phyloP scores from a whole-genome alignment of 2,113 vertebrate genomes.

The Gadus macrocephalus region DNA sequence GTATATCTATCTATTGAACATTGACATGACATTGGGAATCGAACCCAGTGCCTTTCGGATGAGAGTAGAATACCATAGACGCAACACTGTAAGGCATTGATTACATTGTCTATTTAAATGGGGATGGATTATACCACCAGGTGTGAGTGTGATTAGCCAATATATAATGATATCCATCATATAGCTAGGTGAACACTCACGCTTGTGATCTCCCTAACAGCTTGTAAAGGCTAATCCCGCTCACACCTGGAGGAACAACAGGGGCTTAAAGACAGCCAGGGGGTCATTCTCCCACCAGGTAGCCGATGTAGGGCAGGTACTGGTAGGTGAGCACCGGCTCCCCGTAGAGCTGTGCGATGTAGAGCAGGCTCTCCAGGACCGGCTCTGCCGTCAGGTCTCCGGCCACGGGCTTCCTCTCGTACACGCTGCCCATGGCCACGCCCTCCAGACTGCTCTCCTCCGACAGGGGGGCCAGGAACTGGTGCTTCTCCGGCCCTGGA shows the following conservation, averaged over 20 bases:
- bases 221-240: no score
- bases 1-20: no score
- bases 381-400: constrained; percentile 87
- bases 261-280: no score
- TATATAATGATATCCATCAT: no score
- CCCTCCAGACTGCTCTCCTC: constrained; percentile 76
- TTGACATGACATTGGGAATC: no score
- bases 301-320: constrained; percentile 96
- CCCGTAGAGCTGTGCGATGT: constrained; percentile 91
- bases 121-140: no score
- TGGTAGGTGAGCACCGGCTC: constrained; percentile 97
- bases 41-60: not conserved
- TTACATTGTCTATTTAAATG: no score
- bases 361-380: constrained; percentile 88
- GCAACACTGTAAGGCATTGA: no score
- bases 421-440: constrained; percentile 81
- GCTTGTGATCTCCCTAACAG: no score
- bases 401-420: constrained; percentile 84
- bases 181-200: no score
- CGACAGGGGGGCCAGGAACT: constrained; percentile 72
- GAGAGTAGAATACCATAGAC: no score
- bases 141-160: not conserved
- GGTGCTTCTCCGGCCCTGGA: constrained; percentile 81
- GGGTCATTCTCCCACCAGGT: constrained; percentile 77
- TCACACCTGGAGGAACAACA: no score